Evolutionary conservation across 2,888 invertebrate species (phyloP).

Genomic region (Euzetes globulus): DNA sequence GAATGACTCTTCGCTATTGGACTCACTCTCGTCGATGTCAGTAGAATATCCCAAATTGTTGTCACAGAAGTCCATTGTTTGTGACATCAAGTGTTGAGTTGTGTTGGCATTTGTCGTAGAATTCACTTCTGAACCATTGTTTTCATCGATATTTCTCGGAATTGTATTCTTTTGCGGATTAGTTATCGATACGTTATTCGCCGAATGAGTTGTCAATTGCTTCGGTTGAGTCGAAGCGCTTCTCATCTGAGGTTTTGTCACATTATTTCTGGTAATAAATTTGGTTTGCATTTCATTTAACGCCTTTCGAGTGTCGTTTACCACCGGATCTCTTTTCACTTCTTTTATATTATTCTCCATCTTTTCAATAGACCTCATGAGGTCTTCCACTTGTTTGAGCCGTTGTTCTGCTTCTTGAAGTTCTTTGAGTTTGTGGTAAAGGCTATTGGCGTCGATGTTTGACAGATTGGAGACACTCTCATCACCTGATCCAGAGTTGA

Average conservation of each 20-base stretch:
- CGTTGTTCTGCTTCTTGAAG: constrained; percentile 22
- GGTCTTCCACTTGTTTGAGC: constrained; percentile 29
- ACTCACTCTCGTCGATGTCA: constrained; percentile 5
- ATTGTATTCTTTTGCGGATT: constrained; percentile 7
- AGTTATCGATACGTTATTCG: neutral
- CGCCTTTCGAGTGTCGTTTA: constrained; percentile 5
- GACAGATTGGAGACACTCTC: neutral
- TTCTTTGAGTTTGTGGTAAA: constrained; percentile 26
- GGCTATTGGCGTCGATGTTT: constrained; percentile 11
- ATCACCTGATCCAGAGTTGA: constrained; percentile 4
- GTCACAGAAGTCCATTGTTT: constrained; percentile 16
- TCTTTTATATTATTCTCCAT: constrained; percentile 14
- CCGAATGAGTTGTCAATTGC: neutral
- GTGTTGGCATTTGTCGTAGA: neutral
- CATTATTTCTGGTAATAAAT: constrained; percentile 1
- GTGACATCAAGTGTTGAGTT: neutral
- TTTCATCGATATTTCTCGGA: neutral
- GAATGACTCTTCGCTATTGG: constrained; percentile 9
- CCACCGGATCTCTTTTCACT: neutral
- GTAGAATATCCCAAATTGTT: constrained; percentile 17
- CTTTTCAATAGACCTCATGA: constrained; percentile 24
- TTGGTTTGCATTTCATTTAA: constrained; percentile 19
- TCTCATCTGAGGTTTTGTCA: neutral
- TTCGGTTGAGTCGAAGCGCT: constrained; percentile 1
- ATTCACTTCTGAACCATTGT: neutral